Evolutionary conservation across 2,888 invertebrate genomes (phyloP).

Genomic region (Agrotis ipsilon): DNA sequence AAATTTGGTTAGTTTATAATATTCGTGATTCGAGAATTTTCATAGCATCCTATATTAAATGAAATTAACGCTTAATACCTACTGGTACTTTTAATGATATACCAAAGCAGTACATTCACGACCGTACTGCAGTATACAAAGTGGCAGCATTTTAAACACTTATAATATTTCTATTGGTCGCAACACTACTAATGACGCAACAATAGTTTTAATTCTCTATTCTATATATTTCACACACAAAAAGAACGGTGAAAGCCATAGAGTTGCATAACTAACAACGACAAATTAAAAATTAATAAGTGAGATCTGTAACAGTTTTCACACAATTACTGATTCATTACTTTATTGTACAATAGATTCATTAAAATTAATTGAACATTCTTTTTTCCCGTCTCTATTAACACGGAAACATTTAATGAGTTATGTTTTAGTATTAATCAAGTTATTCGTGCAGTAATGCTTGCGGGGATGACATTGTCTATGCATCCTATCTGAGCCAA

Average conservation of each 20-base stretch:
- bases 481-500: slow-evolving; percentile 18
- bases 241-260: slow-evolving; percentile 63
- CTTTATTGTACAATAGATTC: slow-evolving; percentile 41
- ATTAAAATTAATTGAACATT: slow-evolving; percentile 56
- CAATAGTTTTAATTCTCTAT: slow-evolving; percentile 60
- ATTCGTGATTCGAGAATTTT: slow-evolving; percentile 31
- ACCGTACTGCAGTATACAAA: slow-evolving; percentile 4
- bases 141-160: too few relatives aligned
- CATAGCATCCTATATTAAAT: background rate
- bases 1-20: slow-evolving; percentile 40
- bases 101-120: background rate
- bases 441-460: slow-evolving; percentile 23
- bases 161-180: slow-evolving; percentile 48
- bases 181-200: slow-evolving; percentile 56
- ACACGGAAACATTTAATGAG: slow-evolving; percentile 5
- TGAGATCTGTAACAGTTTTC: slow-evolving; percentile 51
- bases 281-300: slow-evolving; percentile 49
- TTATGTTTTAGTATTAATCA: slow-evolving; percentile 27
- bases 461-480: slow-evolving; percentile 16
- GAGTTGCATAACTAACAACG: slow-evolving; percentile 62
- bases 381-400: slow-evolving; percentile 22
- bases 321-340: slow-evolving; percentile 53
- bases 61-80: background rate
- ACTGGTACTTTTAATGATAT: background rate
- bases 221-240: slow-evolving; percentile 62